Conservation (phyloP, 2,113 vertebrate genomes). For the Dasyurus viverrinus region DNA sequence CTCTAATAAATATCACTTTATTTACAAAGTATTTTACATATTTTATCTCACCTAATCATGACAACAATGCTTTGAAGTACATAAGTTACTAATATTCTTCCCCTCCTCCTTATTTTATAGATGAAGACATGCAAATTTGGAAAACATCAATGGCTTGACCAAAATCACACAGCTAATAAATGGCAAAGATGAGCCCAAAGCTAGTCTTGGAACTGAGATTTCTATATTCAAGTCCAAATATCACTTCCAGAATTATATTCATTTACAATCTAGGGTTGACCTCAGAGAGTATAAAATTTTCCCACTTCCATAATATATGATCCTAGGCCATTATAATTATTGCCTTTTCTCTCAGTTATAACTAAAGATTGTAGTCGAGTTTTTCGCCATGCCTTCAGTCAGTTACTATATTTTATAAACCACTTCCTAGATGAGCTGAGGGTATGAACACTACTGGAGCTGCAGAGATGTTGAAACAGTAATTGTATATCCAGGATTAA, state of each 20-base stretch:
- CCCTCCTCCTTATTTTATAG: neutral
- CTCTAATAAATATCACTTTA: too few species aligned
- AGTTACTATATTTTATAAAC: neutral
- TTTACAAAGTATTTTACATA: neutral
- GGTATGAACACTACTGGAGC: neutral
- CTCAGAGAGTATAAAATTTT: neutral
- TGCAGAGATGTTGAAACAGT: neutral
- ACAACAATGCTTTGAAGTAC: neutral
- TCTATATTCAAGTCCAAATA: neutral
- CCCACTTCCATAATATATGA: neutral
- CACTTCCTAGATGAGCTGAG: neutral
- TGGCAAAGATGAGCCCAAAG: neutral
- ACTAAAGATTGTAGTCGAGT: neutral
- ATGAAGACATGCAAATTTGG: neutral
- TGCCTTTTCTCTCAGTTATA: neutral
- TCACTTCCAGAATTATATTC: neutral
- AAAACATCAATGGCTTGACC: neutral
- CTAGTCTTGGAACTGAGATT: neutral
- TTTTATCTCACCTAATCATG: neutral
- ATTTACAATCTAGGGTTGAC: neutral
- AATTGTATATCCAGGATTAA: neutral
- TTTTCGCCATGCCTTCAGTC: neutral
- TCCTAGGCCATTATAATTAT: neutral
- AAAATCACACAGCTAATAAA: neutral
- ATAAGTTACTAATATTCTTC: neutral